Base-by-base conservation (phyloP, 2,113 vertebrate species). In the Oreochromis aureus region DNA sequence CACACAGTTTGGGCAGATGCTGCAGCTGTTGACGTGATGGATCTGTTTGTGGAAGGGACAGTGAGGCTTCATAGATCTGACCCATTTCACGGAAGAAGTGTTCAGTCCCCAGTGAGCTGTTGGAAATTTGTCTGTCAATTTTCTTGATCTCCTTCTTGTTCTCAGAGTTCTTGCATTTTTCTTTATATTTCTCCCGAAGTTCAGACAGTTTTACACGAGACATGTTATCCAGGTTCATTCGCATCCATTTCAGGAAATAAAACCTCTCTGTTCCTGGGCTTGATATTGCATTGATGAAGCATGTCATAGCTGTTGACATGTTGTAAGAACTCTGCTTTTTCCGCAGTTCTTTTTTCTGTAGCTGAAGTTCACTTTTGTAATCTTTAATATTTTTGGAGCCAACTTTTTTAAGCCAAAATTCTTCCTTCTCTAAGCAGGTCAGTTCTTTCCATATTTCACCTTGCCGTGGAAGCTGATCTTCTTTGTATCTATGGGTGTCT, bases 41-140 rank as follows among this genome's bases (percentile, higher is more conserved):
- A 5, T 79, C 0, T 13, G 15, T 83, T 89, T 92, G 13, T 79
- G 91, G 85, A 56, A 95, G 91, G 1, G 53, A 93, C 13, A 92
- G 9, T 8, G 91, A 96, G 0, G 96, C 96, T 91, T 97, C 97
- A 4, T 97, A 98, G n/a, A 97, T 92, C 84, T 97, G 97, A 5
- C 96, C 97, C 92, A 97, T 95, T 91, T 98, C 97, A 59, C 96
- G 92, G 41, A 98, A 91, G 69, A 97, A 97, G 91, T 97, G 97
- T 85, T 97, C 96, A 34, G 89, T 94, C 3, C 97, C 96, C 66
- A 98, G 89, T 61, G 96, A 96, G 86, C 95, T 95, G 53, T 0
- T 54, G 5, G 95, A 93, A 15, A 96, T 91, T 55, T 96, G 63
- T 78, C 1, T 86, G 13, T 96, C 96, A 54, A 97, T 87, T 1